These are phyloP conservation scores for Gallinago paraguaiae DNA, from an alignment of 2,113 vertebrate genomes.

Conservation along the genomic window DNA sequence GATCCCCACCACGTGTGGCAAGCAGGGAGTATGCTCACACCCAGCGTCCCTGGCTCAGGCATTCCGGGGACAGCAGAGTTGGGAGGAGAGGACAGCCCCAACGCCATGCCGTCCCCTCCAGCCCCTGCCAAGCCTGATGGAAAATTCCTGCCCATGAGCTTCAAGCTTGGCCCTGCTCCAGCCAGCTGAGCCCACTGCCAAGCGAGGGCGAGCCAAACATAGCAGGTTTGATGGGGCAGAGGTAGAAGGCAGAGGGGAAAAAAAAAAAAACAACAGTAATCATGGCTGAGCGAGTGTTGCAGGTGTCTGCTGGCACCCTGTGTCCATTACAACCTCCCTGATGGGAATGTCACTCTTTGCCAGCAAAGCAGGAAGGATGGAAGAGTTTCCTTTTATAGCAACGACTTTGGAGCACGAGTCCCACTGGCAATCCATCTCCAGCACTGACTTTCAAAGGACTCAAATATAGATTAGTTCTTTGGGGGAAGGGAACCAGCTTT, in stretches of 20 bases:
- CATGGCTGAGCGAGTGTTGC: not conserved
- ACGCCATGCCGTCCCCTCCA: accelerated
- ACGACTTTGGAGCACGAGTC: not conserved
- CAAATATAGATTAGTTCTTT: not conserved
- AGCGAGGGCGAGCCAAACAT: not conserved
- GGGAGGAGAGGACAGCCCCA: not conserved
- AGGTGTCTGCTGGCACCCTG: not conserved
- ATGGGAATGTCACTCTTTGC: not conserved
- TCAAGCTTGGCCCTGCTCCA: not conserved
- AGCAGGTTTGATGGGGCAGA: not conserved
- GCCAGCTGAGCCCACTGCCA: not conserved
- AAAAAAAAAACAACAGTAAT: not conserved
- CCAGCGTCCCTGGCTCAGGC: not conserved
- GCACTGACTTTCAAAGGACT: not conserved
- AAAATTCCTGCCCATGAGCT: not conserved
- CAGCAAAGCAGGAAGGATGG: not conserved
- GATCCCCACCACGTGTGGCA: accelerated
- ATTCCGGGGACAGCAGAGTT: accelerated
- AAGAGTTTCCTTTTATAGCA: not conserved
- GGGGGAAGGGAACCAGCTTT: not conserved
- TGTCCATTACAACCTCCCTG: not conserved
- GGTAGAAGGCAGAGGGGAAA: not conserved
- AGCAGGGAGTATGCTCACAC: not conserved
- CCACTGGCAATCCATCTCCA: not conserved
- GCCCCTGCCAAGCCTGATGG: not conserved